Evolutionary conservation across 2,797 vertebrate genomes (phyloP).

Genomic region (Chiroxiphia lanceolata): DNA sequence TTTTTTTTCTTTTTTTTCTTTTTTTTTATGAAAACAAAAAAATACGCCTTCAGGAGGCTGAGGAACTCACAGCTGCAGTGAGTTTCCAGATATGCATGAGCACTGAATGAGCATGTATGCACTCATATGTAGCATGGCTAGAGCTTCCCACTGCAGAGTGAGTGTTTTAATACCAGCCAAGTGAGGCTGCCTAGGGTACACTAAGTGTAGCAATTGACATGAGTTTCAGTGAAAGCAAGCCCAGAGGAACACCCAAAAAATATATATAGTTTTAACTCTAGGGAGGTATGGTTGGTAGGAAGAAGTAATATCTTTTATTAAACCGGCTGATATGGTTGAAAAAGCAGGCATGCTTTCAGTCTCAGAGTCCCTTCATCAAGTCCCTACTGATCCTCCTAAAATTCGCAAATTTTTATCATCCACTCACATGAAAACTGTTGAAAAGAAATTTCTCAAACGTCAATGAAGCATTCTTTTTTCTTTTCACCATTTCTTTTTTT

Average conservation of each 20-base stretch:
- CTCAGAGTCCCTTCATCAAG: not conserved
- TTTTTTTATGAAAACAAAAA: not conserved
- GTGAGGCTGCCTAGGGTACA: not conserved
- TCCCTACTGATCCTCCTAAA: not conserved
- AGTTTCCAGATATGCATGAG: not conserved
- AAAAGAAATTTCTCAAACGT: not conserved
- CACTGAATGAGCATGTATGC: not conserved
- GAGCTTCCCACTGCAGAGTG: not conserved
- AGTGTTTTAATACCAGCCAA: not conserved
- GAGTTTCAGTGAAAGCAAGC: not conserved
- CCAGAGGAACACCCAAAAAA: not conserved
- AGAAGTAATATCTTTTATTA: conserved; percentile 36
- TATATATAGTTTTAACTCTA: not conserved
- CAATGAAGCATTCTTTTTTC: not conserved
- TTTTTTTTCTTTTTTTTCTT: no score
- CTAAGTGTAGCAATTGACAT: not conserved
- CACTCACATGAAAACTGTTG: not conserved
- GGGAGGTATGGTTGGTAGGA: not conserved
- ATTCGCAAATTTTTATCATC: not conserved
- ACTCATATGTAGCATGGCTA: not conserved
- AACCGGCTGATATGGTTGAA: conserved; percentile 5
- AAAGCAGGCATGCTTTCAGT: conserved; percentile 15
- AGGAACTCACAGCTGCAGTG: not conserved
- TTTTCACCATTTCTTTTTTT: not conserved
- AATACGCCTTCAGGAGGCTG: not conserved